A percentile compares a stretch with the other conserved stretches of the same genome.
phyloP scores from a whole-genome alignment of 2,888 invertebrate genomes.

The Dromius quadrimaculatus region DNA sequence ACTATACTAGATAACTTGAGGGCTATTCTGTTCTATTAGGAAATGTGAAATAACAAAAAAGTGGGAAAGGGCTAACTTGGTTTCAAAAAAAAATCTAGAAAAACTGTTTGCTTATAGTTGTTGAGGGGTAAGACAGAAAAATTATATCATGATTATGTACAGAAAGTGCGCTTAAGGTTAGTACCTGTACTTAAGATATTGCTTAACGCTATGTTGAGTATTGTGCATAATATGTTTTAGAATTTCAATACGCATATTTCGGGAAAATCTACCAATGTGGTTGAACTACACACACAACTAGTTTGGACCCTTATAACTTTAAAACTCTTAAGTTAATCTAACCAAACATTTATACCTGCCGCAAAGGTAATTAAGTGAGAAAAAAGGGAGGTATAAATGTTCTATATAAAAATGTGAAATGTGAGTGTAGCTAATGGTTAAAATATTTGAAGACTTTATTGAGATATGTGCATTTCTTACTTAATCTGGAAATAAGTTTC shows the following conservation, averaged over 20 bases:
- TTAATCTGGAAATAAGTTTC: slow-evolving; percentile 17
- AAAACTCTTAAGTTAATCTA: slow-evolving; percentile 42
- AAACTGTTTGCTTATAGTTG: too few species aligned
- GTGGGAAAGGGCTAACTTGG: too few species aligned
- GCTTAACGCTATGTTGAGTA: slow-evolving; percentile 30
- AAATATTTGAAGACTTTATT: slow-evolving; percentile 35
- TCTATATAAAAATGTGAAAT: slow-evolving; percentile 35
- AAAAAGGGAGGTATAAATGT: slow-evolving; percentile 21
- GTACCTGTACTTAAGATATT: slow-evolving; percentile 31
- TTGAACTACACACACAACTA: slow-evolving; percentile 28
- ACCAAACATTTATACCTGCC: slow-evolving; percentile 25
- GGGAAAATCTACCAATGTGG: slow-evolving; percentile 46
- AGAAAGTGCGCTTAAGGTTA: slow-evolving; percentile 23
- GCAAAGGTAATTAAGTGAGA: not conserved
- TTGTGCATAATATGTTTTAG: slow-evolving; percentile 43
- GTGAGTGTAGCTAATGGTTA: slow-evolving; percentile 22
- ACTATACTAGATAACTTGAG: too few species aligned
- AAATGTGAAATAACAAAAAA: too few species aligned
- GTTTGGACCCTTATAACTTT: slow-evolving; percentile 48
- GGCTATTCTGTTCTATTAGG: too few species aligned
- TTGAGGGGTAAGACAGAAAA: slow-evolving; percentile 1
- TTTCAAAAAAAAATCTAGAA: too few species aligned
- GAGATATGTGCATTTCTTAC: slow-evolving; percentile 42
- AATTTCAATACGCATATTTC: slow-evolving; percentile 50
- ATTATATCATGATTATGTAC: slow-evolving; percentile 23